These are phyloP conservation scores for Micronycteris hirsuta DNA, from an alignment of 2,113 vertebrate genomes.

Conservation along the genomic window DNA sequence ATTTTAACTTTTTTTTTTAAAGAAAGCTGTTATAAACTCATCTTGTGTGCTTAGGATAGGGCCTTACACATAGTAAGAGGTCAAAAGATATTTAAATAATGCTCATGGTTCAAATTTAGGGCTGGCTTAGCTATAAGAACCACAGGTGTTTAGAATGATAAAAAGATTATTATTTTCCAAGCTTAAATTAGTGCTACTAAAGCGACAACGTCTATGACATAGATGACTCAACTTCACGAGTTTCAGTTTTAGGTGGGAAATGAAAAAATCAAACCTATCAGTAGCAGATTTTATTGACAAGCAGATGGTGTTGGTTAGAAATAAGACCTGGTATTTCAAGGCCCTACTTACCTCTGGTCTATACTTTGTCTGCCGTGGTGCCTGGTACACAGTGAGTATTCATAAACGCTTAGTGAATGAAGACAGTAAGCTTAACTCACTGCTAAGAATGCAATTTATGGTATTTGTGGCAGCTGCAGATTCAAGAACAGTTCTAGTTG, in stretches of 20 bases:
- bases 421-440: neutral
- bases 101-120: neutral
- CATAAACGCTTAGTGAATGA: neutral
- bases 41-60: neutral
- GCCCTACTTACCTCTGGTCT: slow-evolving; percentile 3
- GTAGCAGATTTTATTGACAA: neutral
- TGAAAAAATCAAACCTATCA: neutral
- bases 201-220: neutral
- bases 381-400: neutral
- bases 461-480: neutral
- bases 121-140: neutral
- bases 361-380: neutral
- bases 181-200: slow-evolving; percentile 22
- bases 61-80: neutral
- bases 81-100: slow-evolving; percentile 7
- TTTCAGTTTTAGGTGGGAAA: slow-evolving; percentile 24
- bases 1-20: neutral
- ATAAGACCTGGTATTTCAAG: neutral
- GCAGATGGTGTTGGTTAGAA: neutral
- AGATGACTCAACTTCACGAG: neutral
- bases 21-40: neutral
- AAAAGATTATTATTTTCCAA: slow-evolving; percentile 30
- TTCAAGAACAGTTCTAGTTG: neutral
- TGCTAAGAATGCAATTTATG: neutral
- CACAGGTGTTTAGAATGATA: neutral